Conservation (phyloP, 2,888 invertebrate genomes). For the Liopterus haemorrhoidalis region DNA sequence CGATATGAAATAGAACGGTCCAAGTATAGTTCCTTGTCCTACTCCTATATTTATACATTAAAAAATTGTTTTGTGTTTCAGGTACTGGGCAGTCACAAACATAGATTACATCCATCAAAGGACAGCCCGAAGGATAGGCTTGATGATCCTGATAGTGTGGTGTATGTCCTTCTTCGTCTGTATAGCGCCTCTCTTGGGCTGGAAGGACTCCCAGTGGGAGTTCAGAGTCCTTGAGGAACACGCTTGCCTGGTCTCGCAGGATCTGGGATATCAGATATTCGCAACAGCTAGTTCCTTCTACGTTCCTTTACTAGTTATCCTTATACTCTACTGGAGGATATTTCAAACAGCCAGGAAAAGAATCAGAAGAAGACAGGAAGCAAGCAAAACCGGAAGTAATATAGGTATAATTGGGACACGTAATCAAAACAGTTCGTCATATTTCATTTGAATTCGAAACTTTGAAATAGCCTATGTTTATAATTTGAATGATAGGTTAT, state of each 20-base stretch:
- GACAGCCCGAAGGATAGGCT: conserved; percentile 66
- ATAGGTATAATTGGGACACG: too few species aligned
- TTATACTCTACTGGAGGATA: conserved; percentile 86
- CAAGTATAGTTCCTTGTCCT: too few species aligned
- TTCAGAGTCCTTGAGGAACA: conserved; percentile 54
- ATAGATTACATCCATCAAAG: conserved; percentile 83
- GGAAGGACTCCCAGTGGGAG: conserved; percentile 65
- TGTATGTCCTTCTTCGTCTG: conserved; percentile 75
- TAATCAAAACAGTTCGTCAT: too few species aligned
- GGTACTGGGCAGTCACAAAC: conserved; percentile 88
- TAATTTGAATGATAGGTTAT: too few species aligned
- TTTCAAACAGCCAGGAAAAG: conserved; percentile 82
- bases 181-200: conserved; percentile 80
- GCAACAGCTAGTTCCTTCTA: conserved; percentile 89
- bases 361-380: conserved; percentile 61
- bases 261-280: conserved; percentile 78
- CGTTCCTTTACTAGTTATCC: conserved; percentile 78
- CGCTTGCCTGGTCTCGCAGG: conserved; percentile 77
- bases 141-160: conserved; percentile 83
- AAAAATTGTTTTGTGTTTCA: conserved; percentile 38
- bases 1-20: too few species aligned
- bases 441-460: too few species aligned
- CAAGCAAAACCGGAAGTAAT: conserved; percentile 35
- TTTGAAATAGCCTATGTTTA: too few species aligned
- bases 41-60: conserved; percentile 5